Evolutionary conservation across 2,888 invertebrate species (phyloP), one percentile per base, ranked within the genome.

Genomic region (Tuberolachnus salignus): DNA sequence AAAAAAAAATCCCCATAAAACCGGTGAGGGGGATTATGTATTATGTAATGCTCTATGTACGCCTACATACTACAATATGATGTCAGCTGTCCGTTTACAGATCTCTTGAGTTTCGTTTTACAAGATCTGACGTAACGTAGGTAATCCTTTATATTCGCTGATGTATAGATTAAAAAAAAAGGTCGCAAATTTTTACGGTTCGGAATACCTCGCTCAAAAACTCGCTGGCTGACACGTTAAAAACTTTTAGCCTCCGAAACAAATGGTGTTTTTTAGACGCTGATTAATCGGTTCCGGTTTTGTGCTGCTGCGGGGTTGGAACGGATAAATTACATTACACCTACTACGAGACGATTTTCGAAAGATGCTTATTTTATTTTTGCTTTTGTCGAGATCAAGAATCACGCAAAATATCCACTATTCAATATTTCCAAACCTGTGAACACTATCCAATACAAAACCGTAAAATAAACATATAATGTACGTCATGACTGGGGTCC

Each of bases 161-260:
- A 16, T 49, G 34, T 34, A 34, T 34, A 34, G 23, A 71, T 46
- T 46, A 71, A 71, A 34, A 34, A 34, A 71, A 71, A 49, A 49
- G 55, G n/a, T 59, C 26, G n/a, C 71, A 23, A 26, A 59, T 46
- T 71, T 71, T 59, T 59, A 49, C 46, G 71, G 71, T 71, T 71
- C 59, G 59, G 26, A 49, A 59, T 59, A 49, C 69, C 46, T 46
- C 26, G 46, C 51, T 53, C 51, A 34, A 53, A 34, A 34, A 34
- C 34, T 34, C 34, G 34, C 19, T 8, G 51, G 51, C 59, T 71
- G 71, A 71, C 71, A 71, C 71, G 71, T 26, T 49, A 59, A 71
- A 71, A 71, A 71, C 71, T 71, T 49, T 71, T 71, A 57, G 71
- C 71, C 57, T 59, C 57, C 59, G 13, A 59, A 59, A 71, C 59